These are phyloP conservation scores for Protobothrops mucrosquamatus DNA, from an alignment of 2,113 vertebrate genomes.

Conservation along the genomic window DNA sequence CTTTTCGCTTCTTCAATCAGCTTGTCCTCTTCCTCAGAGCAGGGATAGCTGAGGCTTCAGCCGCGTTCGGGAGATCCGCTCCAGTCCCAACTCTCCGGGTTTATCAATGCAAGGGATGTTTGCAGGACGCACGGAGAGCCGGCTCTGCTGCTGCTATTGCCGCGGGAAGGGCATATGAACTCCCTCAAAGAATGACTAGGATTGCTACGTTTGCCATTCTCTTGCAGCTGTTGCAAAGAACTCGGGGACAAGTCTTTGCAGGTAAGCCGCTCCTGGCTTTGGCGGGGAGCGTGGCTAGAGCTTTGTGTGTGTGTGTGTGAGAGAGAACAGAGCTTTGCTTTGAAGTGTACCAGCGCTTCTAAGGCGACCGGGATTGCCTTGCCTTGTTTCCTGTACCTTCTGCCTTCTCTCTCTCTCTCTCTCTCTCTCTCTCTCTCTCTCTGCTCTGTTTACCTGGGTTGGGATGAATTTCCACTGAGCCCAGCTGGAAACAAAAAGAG, in stretches of 20 bases:
- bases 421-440: neutral
- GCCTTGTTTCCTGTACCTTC: neutral
- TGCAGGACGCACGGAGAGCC: constrained; percentile 40
- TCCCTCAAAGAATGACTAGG: constrained; percentile 69
- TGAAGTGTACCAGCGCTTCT: neutral
- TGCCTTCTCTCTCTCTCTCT: neutral
- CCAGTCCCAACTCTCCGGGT: constrained; percentile 35
- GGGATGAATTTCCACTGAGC: neutral
- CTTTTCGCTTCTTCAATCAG: constrained; percentile 40
- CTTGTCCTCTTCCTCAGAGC: constrained; percentile 58
- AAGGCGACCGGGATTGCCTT: neutral
- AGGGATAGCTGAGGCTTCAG: constrained; percentile 47
- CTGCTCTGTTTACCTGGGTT: neutral
- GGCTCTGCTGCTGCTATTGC: constrained; percentile 41
- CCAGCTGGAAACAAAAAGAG: neutral
- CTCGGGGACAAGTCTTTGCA: constrained; percentile 75
- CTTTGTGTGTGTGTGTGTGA: too few species aligned
- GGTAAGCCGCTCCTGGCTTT: constrained; percentile 64
- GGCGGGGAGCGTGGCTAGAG: neutral
- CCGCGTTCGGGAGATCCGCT: constrained; percentile 28
- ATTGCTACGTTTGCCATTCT: constrained; percentile 65
- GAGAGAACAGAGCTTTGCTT: neutral
- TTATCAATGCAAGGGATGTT: constrained; percentile 60
- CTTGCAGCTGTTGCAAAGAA: constrained; percentile 64
- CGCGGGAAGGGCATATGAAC: constrained; percentile 68